These are phyloP conservation scores for Drosophila azteca DNA, from an alignment of 1,140 invertebrate species.

Conservation along the genomic window DNA sequence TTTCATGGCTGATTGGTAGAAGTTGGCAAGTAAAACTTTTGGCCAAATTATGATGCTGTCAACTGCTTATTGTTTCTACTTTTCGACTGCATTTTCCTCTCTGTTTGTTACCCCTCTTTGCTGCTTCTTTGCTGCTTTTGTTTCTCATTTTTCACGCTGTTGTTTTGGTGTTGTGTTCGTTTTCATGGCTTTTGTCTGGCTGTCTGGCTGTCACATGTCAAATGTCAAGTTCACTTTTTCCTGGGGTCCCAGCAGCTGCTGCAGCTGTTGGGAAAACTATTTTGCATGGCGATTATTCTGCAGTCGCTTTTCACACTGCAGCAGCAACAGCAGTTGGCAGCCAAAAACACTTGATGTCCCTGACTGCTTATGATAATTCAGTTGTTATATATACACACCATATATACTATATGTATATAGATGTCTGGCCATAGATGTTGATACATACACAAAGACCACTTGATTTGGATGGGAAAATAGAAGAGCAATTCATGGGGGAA, in stretches of 20 bases:
- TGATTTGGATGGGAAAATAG: constrained; percentile 46
- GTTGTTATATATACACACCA: constrained; percentile 12
- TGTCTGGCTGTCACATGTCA: constrained; percentile 75
- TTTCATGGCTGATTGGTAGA: constrained; percentile 15
- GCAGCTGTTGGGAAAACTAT: constrained; percentile 49
- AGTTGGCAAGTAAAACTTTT: constrained; percentile 5
- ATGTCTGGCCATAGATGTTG: not conserved
- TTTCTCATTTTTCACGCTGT: constrained; percentile 8
- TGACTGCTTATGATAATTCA: constrained; percentile 71
- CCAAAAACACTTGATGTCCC: constrained; percentile 41
- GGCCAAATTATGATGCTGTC: constrained; percentile 45
- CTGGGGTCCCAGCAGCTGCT: constrained; percentile 54
- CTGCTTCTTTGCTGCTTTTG: constrained; percentile 15
- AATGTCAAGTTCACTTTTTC: constrained; percentile 61
- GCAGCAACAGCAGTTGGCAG: constrained; percentile 46
- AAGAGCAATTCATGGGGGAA: constrained; percentile 10
- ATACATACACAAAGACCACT: constrained; percentile 16
- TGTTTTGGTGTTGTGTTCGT: constrained; percentile 43
- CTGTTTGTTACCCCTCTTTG: not conserved
- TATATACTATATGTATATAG: not conserved
- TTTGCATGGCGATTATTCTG: constrained; percentile 71
- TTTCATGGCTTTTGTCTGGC: constrained; percentile 32
- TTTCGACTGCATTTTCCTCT: no score
- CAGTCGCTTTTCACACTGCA: constrained; percentile 46
- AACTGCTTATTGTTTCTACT: constrained; percentile 27